phyloP scores from a whole-genome alignment of 2,797 vertebrate genomes.

The Myotis myotis region DNA sequence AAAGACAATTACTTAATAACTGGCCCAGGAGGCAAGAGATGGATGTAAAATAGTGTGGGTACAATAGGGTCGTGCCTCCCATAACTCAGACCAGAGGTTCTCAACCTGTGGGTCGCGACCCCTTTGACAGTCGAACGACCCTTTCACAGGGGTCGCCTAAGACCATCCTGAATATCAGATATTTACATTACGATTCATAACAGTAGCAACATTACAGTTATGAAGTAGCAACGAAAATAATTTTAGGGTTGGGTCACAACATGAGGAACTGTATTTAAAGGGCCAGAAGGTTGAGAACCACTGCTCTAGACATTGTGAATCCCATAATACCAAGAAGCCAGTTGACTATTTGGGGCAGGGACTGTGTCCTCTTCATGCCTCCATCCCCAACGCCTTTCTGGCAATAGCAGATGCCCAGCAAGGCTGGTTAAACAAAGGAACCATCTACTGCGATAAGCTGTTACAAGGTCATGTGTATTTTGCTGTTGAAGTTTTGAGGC shows the following conservation, averaged over 20 bases:
- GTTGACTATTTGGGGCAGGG: not conserved
- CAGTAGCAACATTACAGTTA: too few relatives aligned
- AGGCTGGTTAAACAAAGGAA: not conserved
- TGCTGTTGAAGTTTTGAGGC: not conserved
- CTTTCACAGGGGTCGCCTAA: too few relatives aligned
- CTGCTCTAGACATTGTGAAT: too few relatives aligned
- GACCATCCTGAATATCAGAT: too few relatives aligned
- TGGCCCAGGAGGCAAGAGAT: not conserved
- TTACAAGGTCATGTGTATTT: not conserved
- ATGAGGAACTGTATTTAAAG: too few relatives aligned
- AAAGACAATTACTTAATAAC: not conserved
- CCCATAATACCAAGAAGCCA: not conserved
- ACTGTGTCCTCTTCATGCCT: not conserved
- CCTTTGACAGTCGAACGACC: too few relatives aligned
- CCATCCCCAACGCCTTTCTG: not conserved
- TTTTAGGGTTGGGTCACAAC: too few relatives aligned
- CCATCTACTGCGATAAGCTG: not conserved
- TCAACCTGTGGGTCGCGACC: too few relatives aligned
- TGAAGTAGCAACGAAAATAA: too few relatives aligned
- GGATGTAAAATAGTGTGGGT: not conserved
- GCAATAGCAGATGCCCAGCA: not conserved
- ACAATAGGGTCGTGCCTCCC: not conserved
- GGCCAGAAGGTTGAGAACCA: too few relatives aligned
- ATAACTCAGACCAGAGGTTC: not conserved
- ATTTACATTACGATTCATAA: too few relatives aligned